Evolutionary conservation across 1,140 invertebrate genomes (phyloP).

Genomic region (Lasioglossum baleicum): DNA sequence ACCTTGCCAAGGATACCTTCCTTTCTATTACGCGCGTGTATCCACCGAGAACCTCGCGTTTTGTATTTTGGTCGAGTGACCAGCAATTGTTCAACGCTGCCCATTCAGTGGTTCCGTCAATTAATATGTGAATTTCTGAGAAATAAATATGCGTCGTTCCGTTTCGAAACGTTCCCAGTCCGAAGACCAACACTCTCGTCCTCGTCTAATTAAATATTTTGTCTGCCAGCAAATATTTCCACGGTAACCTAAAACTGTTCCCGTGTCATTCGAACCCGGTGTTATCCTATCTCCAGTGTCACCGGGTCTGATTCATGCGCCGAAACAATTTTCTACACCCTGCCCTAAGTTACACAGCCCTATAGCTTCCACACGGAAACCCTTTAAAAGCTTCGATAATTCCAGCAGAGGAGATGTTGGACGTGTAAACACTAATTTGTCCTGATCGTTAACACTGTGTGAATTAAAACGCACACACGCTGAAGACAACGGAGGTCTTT

Average conservation of each 20-base stretch:
- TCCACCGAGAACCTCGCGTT: neutral
- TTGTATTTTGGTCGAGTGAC: neutral
- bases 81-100: no score
- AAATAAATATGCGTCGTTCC: no score
- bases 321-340: neutral
- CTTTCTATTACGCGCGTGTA: neutral
- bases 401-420: neutral
- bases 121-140: no score
- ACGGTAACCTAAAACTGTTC: neutral
- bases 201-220: constrained; percentile 1
- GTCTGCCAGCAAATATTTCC: neutral
- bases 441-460: neutral
- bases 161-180: no score
- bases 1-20: constrained; percentile 4
- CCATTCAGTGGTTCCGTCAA: neutral
- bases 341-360: neutral
- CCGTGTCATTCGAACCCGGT: neutral
- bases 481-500: no score
- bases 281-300: neutral
- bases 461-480: no score
- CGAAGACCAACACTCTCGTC: neutral
- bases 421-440: neutral
- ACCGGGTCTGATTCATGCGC: neutral
- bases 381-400: neutral
- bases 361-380: neutral